phyloP scores from a whole-genome alignment of 1,140 invertebrate genomes.

The Drosophila auraria region DNA sequence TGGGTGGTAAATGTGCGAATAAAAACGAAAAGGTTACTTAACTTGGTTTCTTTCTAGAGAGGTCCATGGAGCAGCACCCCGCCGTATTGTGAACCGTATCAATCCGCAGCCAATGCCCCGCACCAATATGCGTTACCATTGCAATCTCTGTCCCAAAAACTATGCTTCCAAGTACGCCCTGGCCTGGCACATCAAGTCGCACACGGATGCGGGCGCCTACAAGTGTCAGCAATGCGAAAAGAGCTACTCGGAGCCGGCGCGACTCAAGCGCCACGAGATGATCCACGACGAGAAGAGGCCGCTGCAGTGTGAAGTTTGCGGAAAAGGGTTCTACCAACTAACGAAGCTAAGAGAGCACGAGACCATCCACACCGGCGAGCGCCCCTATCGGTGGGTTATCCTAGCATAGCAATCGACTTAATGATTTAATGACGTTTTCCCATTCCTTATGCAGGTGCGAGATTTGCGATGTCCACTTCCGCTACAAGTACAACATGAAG shows the following conservation, averaged over 20 bases:
- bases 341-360: conserved; percentile 55
- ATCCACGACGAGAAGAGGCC: conserved; percentile 63
- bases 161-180: conserved; percentile 65
- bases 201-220: conserved; percentile 38
- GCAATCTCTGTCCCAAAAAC: conserved; percentile 55
- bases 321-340: conserved; percentile 58
- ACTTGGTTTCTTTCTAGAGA: conserved; percentile 31
- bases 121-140: conserved; percentile 39
- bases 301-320: conserved; percentile 61
- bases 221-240: conserved; percentile 63
- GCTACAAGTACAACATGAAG: conserved; percentile 66
- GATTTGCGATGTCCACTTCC: conserved; percentile 55
- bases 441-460: conserved; percentile 45
- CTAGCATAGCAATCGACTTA: background rate
- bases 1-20: conserved; percentile 1
- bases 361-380: conserved; percentile 67
- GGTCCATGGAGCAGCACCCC: conserved; percentile 57
- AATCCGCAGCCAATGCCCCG: conserved; percentile 34
- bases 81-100: conserved; percentile 45
- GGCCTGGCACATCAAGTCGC: conserved; percentile 52
- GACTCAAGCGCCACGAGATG: conserved; percentile 60
- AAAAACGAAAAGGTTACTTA: background rate
- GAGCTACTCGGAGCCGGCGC: conserved; percentile 47
- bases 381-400: conserved; percentile 40
- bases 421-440: too few species aligned